A percentile compares a stretch with the other conserved stretches of the same genome.
Conservation (phyloP, 2,888 invertebrate genomes). For the Drosophila ezoana region DNA sequence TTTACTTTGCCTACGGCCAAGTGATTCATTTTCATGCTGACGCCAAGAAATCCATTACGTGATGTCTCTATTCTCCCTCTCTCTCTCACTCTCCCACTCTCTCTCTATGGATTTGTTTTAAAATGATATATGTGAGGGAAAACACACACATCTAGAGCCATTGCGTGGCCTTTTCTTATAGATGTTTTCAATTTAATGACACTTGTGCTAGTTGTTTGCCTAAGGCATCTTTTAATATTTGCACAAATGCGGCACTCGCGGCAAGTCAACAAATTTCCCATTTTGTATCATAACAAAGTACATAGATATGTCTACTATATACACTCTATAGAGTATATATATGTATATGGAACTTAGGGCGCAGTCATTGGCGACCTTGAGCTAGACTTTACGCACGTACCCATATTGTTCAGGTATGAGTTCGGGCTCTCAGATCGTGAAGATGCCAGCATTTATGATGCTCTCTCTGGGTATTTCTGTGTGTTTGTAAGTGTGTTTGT, state of each 20-base stretch:
- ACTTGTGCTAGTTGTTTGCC: slow-evolving; percentile 61
- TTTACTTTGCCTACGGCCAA: slow-evolving; percentile 37
- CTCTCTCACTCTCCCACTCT: slow-evolving; percentile 4
- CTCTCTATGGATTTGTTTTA: slow-evolving; percentile 9
- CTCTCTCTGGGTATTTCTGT: not conserved
- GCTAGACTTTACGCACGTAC: slow-evolving; percentile 23
- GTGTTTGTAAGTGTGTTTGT: not conserved
- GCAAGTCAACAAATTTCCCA: slow-evolving; percentile 27
- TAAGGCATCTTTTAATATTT: slow-evolving; percentile 47
- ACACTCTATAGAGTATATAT: not conserved
- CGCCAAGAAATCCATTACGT: slow-evolving; percentile 66
- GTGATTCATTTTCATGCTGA: slow-evolving; percentile 53
- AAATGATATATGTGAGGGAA: slow-evolving; percentile 9
- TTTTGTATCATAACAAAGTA: slow-evolving; percentile 18
- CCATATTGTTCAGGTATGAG: slow-evolving; percentile 38
- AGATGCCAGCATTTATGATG: slow-evolving; percentile 24
- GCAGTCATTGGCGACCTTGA: slow-evolving; percentile 47
- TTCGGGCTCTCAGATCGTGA: slow-evolving; percentile 17
- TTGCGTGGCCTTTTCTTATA: slow-evolving; percentile 19
- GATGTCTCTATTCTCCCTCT: slow-evolving; percentile 24
- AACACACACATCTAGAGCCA: not conserved
- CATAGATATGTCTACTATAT: slow-evolving; percentile 4
- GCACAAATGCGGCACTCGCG: slow-evolving; percentile 50
- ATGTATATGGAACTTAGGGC: slow-evolving; percentile 33
- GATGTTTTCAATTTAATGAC: slow-evolving; percentile 51